These are phyloP conservation scores for Rhegmatorhina hoffmannsi DNA, from an alignment of 2,113 vertebrate species.

Conservation along the genomic window DNA sequence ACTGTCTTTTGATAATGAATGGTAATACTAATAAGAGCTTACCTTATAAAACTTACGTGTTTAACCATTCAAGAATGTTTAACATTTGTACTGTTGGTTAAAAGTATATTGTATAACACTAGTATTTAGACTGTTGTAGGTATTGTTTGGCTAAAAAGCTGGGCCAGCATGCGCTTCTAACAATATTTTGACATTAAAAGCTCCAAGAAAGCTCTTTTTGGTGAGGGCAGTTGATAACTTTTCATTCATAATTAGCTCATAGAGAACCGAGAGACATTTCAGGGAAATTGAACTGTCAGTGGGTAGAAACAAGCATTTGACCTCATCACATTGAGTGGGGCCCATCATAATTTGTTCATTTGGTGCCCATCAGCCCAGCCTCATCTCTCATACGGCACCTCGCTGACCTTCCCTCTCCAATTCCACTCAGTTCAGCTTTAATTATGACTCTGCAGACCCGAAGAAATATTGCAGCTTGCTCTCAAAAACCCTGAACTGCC, in stretches of 20 bases:
- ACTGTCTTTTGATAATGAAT: background rate
- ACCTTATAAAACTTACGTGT: slow-evolving; percentile 32
- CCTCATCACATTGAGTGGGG: slow-evolving; percentile 99
- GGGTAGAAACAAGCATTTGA: slow-evolving; percentile 96
- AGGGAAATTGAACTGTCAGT: slow-evolving; percentile 99
- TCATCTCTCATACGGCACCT: slow-evolving; percentile 91
- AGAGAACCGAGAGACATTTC: slow-evolving; percentile 93
- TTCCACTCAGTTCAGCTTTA: slow-evolving; percentile 97
- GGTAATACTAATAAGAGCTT: slow-evolving; percentile 34
- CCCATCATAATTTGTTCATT: slow-evolving; percentile 99
- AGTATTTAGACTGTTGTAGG: slow-evolving; percentile 86
- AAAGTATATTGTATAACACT: slow-evolving; percentile 81
- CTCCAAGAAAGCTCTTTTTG: slow-evolving; percentile 90
- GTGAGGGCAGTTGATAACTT: slow-evolving; percentile 93
- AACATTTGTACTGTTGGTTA: slow-evolving; percentile 72
- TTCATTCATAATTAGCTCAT: slow-evolving; percentile 99
- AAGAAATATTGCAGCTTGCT: slow-evolving; percentile 92
- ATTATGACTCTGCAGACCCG: slow-evolving; percentile 97
- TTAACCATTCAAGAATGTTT: slow-evolving; percentile 66
- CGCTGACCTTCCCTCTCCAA: slow-evolving; percentile 94
- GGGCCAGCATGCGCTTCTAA: slow-evolving; percentile 84
- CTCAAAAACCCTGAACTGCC: slow-evolving; percentile 94
- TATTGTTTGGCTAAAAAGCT: slow-evolving; percentile 79
- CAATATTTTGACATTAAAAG: slow-evolving; percentile 99
- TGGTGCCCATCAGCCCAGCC: slow-evolving; percentile 98